Base-by-base conservation (phyloP, 1,140 invertebrate genomes). In the Diorhabda elongata region DNA sequence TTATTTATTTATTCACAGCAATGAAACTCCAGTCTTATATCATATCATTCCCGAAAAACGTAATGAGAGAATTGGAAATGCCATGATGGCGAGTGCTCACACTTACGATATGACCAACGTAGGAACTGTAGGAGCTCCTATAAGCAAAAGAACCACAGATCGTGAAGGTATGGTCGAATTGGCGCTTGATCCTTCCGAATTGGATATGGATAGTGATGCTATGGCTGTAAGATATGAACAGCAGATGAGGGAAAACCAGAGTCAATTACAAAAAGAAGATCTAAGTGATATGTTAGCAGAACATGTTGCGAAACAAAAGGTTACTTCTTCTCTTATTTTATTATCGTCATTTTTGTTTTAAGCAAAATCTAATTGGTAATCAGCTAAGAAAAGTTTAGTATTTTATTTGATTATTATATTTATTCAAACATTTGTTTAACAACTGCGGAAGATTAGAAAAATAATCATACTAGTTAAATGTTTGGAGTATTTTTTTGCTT, bases 61-160 rank as follows among this genome's bases (percentile, higher is more conserved):
- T 65, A 90, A 92, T 5, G 95, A 97, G 64, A 86, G 91, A 67
- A 88, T 99, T 65, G 94, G 94, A 7, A 89, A 88, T 5, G 92
- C 96, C 75, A 99, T 99, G 97, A 99, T 99, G 97, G 97, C 91
- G 4, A 99, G 97, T 9, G 97, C 95, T 0, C 97, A 99, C 82
- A 93, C 97, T 0, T 98, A 99, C 81, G 97, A 99, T 79, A 89
- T 98, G 81, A 84, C 85, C 8, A 88, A 88, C 8, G 82, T 83
- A 5, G 85, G 85, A 45, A 87, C 86, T 70, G 85, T 84, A 9
- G 84, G 85, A 8, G 84, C 84, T n/a, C 61, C 67, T 52, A 41
- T 45, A 58, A 66, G 58, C 60, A 58, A 45, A 42, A 71, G 73
- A 42, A 44, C 65, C 5, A 67, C 66, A 6, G 86, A 88, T 68